Conservation (phyloP, 92 coral and sea anemone species). For the Pocillopora grandis region DNA sequence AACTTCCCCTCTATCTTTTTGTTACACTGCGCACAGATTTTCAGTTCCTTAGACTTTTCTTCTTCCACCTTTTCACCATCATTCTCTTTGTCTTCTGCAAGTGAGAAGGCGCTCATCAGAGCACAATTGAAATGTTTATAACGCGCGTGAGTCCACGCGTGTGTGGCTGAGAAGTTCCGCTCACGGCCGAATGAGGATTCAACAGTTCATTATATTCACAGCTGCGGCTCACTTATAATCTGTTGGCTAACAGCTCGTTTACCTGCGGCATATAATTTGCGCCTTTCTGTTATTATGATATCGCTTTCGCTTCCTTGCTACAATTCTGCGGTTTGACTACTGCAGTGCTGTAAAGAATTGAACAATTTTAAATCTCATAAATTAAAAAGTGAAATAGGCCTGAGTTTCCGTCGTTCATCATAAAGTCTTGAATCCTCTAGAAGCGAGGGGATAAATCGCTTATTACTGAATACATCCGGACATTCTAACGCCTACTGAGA, state of each 20-base stretch:
- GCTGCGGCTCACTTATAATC: too few relatives aligned
- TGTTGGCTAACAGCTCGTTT: too few relatives aligned
- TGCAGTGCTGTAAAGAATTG: too few relatives aligned
- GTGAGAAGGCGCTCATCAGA: neutral
- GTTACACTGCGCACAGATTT: conserved; percentile 69
- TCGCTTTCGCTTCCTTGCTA: too few relatives aligned
- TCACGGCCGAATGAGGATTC: neutral
- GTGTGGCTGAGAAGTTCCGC: neutral
- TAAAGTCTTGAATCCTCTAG: neutral
- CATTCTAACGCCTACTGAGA: neutral
- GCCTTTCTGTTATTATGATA: too few relatives aligned
- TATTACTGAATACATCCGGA: neutral
- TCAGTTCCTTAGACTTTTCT: conserved; percentile 32
- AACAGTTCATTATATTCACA: neutral
- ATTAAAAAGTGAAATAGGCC: too few relatives aligned
- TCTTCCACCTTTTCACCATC: conserved; percentile 3
- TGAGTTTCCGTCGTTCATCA: too few relatives aligned
- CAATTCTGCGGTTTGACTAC: too few relatives aligned
- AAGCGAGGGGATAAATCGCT: neutral
- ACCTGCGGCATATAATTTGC: too few relatives aligned
- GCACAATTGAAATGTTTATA: neutral
- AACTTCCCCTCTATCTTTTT: conserved; percentile 60
- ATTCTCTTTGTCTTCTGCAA: conserved; percentile 22
- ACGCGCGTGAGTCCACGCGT: neutral
- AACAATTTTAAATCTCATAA: too few relatives aligned